These are phyloP conservation scores for Lepidurus packardi DNA, from an alignment of 1,140 invertebrate species.

Conservation along the genomic window DNA sequence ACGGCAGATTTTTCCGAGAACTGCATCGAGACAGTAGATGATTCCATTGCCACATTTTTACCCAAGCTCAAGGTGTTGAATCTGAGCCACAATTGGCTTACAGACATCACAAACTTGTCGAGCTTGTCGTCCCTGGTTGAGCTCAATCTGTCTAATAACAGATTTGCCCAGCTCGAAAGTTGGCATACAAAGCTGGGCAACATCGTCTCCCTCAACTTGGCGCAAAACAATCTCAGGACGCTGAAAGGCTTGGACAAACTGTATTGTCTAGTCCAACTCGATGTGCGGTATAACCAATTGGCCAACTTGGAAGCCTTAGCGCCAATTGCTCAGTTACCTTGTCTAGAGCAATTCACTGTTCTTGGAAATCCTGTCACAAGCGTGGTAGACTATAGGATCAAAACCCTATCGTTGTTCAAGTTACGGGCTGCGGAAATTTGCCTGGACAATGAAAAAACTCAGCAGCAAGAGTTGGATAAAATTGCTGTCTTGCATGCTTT, in stretches of 20 bases:
- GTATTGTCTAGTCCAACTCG: constrained; percentile 73
- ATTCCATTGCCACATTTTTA: constrained; percentile 36
- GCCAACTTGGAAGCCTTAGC: constrained; percentile 72
- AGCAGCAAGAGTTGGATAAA: constrained; percentile 82
- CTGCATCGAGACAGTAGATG: constrained; percentile 26
- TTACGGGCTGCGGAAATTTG: constrained; percentile 66
- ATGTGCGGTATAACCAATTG: constrained; percentile 80
- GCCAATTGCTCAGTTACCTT: constrained; percentile 70
- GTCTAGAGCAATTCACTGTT: constrained; percentile 75
- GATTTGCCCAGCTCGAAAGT: constrained; percentile 32
- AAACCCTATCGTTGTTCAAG: constrained; percentile 76
- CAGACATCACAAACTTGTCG: constrained; percentile 31
- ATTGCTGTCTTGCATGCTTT: constrained; percentile 82
- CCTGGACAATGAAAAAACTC: constrained; percentile 78
- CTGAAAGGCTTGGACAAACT: constrained; percentile 73
- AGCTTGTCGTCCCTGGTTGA: constrained; percentile 40
- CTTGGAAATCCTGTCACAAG: constrained; percentile 84
- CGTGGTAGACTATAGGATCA: constrained; percentile 81
- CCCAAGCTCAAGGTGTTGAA: constrained; percentile 37
- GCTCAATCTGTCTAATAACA: constrained; percentile 33
- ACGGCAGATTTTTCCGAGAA: constrained; percentile 30
- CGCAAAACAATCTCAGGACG: constrained; percentile 73
- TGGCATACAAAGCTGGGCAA: constrained; percentile 82
- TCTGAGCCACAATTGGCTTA: constrained; percentile 38
- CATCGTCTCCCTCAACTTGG: constrained; percentile 76